phyloP scores from a whole-genome alignment of 2,113 vertebrate genomes.

The Petrocephalus microphthalmus region DNA sequence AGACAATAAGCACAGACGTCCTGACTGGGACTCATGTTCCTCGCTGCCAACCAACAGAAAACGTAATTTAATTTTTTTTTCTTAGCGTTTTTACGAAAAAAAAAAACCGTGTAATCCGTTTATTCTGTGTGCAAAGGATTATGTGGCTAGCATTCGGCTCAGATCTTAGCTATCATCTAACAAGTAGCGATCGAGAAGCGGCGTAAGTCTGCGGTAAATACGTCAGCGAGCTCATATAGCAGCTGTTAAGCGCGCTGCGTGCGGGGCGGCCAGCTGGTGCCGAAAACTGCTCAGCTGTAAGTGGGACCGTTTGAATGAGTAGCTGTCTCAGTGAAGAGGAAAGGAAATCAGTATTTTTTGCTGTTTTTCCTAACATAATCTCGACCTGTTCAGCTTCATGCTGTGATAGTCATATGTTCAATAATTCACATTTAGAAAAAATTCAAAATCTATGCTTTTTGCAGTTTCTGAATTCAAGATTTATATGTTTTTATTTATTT shows the following conservation, averaged over 20 bases:
- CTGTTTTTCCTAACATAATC: not conserved
- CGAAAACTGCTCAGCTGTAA: not conserved
- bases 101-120: not conserved
- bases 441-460: not conserved
- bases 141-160: not conserved
- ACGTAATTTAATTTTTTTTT: not conserved
- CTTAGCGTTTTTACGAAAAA: not conserved
- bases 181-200: not conserved
- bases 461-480: not conserved
- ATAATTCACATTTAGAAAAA: not conserved
- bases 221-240: not conserved
- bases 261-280: not conserved
- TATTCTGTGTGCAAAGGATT: not conserved
- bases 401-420: not conserved
- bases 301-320: not conserved
- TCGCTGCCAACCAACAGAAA: not conserved
- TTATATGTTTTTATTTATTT: not conserved
- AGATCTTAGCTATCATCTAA: not conserved
- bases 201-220: not conserved
- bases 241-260: not conserved
- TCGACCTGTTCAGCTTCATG: not conserved
- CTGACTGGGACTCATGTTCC: not conserved
- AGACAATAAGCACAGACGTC: not conserved
- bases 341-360: not conserved
- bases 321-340: not conserved